Evolutionary conservation across 2,888 invertebrate species (phyloP).

Genomic region (Orthonevra nobilis): DNA sequence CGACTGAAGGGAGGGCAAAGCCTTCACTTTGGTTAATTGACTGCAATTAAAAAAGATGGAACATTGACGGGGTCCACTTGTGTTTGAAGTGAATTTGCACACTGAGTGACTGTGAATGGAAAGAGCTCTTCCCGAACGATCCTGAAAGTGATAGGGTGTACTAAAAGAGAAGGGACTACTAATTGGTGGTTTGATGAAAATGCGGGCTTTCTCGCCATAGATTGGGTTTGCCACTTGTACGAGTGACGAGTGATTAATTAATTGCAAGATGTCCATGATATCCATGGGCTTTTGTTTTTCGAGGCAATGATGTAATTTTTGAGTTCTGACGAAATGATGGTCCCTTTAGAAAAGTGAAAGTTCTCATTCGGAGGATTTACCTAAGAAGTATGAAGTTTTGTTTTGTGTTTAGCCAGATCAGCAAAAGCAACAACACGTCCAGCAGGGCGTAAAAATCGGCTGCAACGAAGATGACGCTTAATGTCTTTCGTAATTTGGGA

Average conservation of each 20-base stretch:
- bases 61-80: conserved; percentile 10
- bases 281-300: no score
- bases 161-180: conserved; percentile 33
- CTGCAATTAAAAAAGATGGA: conserved; percentile 44
- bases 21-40: conserved; percentile 47
- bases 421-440: no score
- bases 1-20: background rate
- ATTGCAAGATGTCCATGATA: conserved; percentile 42
- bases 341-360: no score
- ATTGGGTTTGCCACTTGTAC: conserved; percentile 36
- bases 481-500: no score
- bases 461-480: no score
- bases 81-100: conserved; percentile 35
- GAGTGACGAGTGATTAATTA: conserved; percentile 55
- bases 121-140: conserved; percentile 32
- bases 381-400: no score
- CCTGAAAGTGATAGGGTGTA: conserved; percentile 2
- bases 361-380: no score
- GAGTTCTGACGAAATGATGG: no score
- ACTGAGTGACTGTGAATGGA: conserved; percentile 9
- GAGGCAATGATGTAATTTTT: no score
- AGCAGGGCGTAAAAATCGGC: no score
- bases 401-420: no score
- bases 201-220: conserved; percentile 34
- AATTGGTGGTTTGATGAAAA: conserved; percentile 27